Evolutionary conservation across 2,113 vertebrate genomes (phyloP), one percentile per base, ranked within the genome.

Genomic region (Cynopterus brachyotis): DNA sequence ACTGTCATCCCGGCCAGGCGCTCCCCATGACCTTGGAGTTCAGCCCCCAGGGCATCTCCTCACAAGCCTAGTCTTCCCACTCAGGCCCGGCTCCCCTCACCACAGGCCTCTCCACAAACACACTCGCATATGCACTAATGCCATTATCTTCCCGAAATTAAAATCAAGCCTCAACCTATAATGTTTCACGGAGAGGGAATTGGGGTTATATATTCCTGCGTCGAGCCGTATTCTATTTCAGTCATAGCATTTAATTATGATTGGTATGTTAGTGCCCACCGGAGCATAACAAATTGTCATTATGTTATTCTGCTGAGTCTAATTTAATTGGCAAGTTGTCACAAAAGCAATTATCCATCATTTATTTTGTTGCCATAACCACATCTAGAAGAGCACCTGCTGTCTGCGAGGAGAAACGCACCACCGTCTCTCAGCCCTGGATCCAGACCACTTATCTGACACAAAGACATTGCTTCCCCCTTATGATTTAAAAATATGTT

Each of bases 271-370:
- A 99, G 99, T 99, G 99, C 99, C 99, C 99, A 99, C 99, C 98
- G 98, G 99, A 99, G 99, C 99, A 99, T 99, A 99, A 99, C 99
- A 99, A 99, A 99, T 99, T 99, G 99, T 99, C 99, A 99, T 99
- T 99, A 99, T 99, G 99, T 99, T 99, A 99, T 99, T 99, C 99
- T 99, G 99, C 99, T 98, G 99, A 99, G 99, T 99, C 99, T 99
- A 99, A 99, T 99, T 99, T 99, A 99, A 99, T 99, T 99, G 99
- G 99, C 99, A 99, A 99, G 99, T 99, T 99, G 99, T 99, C 99
- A 99, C 99, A 99, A 99, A 99, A 99, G 99, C 99, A 99, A 99
- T 99, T 99, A 99, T 99, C 99, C 98, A 98, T 99, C 99, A 99
- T 99, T 99, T 99, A 99, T 99, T 99, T 99, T 99, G 99, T 99